A percentile compares a stretch with the other conserved stretches of the same genome.
Conservation (phyloP, 2,797 vertebrate genomes). For the Catamblyrhynchus diadema region DNA sequence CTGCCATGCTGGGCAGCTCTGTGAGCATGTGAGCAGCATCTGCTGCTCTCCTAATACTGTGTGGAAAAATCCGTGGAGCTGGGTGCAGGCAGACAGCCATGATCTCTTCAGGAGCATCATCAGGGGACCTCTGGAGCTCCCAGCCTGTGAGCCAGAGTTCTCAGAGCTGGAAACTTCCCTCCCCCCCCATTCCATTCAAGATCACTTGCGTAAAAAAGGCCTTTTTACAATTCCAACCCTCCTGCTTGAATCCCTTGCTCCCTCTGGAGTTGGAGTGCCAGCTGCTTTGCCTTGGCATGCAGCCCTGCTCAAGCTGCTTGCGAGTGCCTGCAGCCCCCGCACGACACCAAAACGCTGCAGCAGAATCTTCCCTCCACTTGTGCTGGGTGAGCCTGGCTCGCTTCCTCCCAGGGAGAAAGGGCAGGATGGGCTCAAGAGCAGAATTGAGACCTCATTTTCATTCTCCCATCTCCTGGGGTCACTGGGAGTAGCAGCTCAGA, state of each 20-base stretch:
- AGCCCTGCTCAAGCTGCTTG: conserved; percentile 9
- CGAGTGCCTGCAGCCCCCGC: background rate
- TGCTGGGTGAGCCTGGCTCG: background rate
- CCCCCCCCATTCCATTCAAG: background rate
- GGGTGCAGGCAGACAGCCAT: background rate
- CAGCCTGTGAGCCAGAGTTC: background rate
- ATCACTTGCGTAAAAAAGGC: background rate
- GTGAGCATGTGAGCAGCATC: background rate
- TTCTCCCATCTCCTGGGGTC: background rate
- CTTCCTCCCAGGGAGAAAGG: background rate
- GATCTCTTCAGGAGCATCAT: background rate
- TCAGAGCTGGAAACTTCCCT: background rate
- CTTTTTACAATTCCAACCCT: background rate
- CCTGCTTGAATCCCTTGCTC: background rate
- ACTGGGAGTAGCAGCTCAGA: background rate
- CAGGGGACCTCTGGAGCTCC: background rate
- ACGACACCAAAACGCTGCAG: background rate
- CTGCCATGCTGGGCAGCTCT: background rate
- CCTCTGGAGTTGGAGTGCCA: conserved; percentile 9
- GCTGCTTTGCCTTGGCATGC: conserved; percentile 54
- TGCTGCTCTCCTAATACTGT: background rate
- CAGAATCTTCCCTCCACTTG: background rate
- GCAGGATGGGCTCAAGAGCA: background rate
- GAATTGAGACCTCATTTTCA: background rate
- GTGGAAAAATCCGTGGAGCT: background rate